Evolutionary conservation across 1,140 invertebrate genomes (phyloP).

Genomic region (Leptinotarsa texana): DNA sequence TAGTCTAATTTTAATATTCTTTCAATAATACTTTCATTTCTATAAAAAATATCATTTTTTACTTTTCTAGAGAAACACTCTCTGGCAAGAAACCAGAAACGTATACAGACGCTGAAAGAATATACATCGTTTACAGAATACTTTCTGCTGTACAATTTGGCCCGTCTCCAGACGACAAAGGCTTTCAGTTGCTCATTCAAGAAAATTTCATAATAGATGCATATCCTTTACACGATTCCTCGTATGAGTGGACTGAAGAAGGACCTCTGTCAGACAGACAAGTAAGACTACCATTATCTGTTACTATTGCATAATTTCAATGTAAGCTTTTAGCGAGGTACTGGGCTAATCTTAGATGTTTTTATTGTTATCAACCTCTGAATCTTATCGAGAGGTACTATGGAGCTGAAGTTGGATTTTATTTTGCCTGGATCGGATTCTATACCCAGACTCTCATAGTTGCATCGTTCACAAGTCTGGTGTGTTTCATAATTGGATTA

Average conservation of each 20-base stretch:
- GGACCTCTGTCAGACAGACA: constrained; percentile 54
- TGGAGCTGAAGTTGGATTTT: constrained; percentile 55
- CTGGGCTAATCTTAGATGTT: constrained; percentile 57
- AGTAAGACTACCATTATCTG: constrained; percentile 32
- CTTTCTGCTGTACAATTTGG: constrained; percentile 41
- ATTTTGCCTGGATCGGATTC: constrained; percentile 60
- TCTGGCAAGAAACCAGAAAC: constrained; percentile 29
- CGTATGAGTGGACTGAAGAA: constrained; percentile 43
- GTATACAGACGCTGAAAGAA: constrained; percentile 42
- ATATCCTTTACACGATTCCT: constrained; percentile 68
- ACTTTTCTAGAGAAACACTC: constrained; percentile 35
- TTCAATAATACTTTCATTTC: no score
- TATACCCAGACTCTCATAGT: constrained; percentile 62
- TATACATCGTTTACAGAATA: constrained; percentile 41
- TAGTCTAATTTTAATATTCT: no score
- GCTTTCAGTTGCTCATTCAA: constrained; percentile 59
- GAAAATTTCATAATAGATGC: constrained; percentile 62
- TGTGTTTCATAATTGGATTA: constrained; percentile 40
- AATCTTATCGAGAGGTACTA: constrained; percentile 52
- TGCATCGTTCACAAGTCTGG: constrained; percentile 58
- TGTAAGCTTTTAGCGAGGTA: constrained; percentile 44
- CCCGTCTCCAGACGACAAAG: constrained; percentile 50
- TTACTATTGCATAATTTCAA: no score
- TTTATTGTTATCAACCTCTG: constrained; percentile 56
- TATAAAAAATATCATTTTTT: no score